Conservation (phyloP, 2,888 invertebrate genomes). For the Drosophila kuntzei region DNA sequence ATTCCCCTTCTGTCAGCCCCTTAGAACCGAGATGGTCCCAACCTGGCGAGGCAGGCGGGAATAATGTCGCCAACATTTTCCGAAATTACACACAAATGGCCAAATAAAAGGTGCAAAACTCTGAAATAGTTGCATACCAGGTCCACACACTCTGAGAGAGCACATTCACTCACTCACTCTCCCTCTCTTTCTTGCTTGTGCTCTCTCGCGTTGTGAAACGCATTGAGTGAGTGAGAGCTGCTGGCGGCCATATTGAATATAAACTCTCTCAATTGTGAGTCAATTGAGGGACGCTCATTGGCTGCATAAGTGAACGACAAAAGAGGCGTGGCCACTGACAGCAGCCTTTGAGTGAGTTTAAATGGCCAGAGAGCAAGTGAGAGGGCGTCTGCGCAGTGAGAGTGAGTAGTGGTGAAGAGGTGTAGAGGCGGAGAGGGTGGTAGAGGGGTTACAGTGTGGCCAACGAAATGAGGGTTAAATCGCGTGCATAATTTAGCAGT, state of each 20-base stretch:
- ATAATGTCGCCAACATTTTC: slow-evolving; percentile 81
- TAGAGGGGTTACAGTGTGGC: slow-evolving; percentile 43
- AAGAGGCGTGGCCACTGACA: slow-evolving; percentile 58
- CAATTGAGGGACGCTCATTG: slow-evolving; percentile 32
- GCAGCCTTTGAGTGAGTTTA: slow-evolving; percentile 51
- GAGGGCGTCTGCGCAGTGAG: slow-evolving; percentile 19
- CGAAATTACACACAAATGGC: slow-evolving; percentile 82
- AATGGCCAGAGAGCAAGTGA: slow-evolving; percentile 43
- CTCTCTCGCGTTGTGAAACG: not conserved
- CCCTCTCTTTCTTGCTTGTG: slow-evolving; percentile 6
- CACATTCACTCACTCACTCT: slow-evolving; percentile 3
- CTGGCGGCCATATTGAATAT: slow-evolving; percentile 59
- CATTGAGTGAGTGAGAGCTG: slow-evolving; percentile 35
- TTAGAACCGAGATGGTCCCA: slow-evolving; percentile 26
- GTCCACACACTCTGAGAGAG: slow-evolving; percentile 34
- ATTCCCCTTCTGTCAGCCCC: not conserved
- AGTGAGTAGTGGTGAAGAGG: not conserved
- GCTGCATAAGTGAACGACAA: slow-evolving; percentile 33
- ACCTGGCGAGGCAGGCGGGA: slow-evolving; percentile 46
- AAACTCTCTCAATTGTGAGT: slow-evolving; percentile 39
- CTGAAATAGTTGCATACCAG: slow-evolving; percentile 58
- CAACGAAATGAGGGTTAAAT: slow-evolving; percentile 80
- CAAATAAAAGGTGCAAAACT: slow-evolving; percentile 78
- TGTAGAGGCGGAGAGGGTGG: slow-evolving; percentile 6
- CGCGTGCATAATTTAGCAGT: slow-evolving; percentile 83